Base-by-base conservation (phyloP, 2,888 invertebrate species). In the Ophioninae sp. region DNA sequence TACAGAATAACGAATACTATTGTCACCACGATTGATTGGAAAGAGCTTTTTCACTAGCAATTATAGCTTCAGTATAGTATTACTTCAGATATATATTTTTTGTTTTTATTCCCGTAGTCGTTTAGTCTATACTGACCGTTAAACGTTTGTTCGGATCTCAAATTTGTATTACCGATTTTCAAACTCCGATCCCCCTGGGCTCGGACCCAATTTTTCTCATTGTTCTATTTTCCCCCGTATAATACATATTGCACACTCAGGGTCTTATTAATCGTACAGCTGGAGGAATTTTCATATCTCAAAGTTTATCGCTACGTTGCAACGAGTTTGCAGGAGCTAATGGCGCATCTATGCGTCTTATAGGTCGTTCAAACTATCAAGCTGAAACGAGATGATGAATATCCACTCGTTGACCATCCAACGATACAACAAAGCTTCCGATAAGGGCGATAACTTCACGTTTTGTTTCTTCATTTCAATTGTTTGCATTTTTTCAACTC, bases 11-110 rank as follows among this genome's bases (percentile, higher is more conserved):
- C 89, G 89, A 88, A 88, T 88, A 88, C 91, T 91, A 91, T 91
- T 91, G 91, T 91, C 91, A 91, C 88, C 90, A 89, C 90, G 89
- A 91, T 91, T 91, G 90, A 91, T 91, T 91, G 88, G 88, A 89
- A 88, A 88, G 80, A 85, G 80, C 76, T 81, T 41, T 41, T 41
- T 51, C 13, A 83, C 77, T 81, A 83, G 83, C 83, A 78, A 83
- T 81, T 81, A 83, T 80, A 30, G 30, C 30, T 30, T 30, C 30
- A 30, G 30, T 30, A 30, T 30, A 77, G 67, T 81, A 79, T 85
- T 83, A 83, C 72, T 83, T 75, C 51, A 79, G 81, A 79, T 59
- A 73, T 75, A 65, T 80, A 10, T 51, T 51, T 51, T 51, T 41
- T 41, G 41, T 82, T 82, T 75, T 67, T 81, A 79, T 74, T 81